phyloP scores from a whole-genome alignment of 2,113 vertebrate genomes.

The Antigone vipio region DNA sequence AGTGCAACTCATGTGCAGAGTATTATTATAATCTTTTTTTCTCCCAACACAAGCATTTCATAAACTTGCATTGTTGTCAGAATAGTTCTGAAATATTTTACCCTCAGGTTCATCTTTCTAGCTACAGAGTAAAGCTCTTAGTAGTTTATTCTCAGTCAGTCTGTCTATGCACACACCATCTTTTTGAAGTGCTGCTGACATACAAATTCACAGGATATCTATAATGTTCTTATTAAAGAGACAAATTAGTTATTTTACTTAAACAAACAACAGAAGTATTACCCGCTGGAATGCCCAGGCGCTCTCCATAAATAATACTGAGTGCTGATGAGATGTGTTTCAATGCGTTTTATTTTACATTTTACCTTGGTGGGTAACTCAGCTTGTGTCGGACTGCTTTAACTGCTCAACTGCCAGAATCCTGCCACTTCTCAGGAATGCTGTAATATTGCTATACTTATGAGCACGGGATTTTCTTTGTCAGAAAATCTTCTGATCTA shows the following conservation, averaged over 20 bases:
- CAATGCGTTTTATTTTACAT: not conserved
- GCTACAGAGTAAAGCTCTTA: conserved; percentile 19
- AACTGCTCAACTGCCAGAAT: not conserved
- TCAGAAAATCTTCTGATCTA: not conserved
- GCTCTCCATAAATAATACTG: conserved; percentile 45
- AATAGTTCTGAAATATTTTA: conserved; percentile 63
- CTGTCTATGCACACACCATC: conserved; percentile 3
- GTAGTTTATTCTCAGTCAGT: conserved; percentile 53
- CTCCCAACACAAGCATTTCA: conserved; percentile 60
- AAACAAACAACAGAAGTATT: conserved; percentile 60
- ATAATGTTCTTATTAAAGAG: conserved; percentile 69
- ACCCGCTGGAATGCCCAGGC: not conserved
- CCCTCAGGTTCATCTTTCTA: conserved; percentile 58
- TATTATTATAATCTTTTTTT: conserved; percentile 68
- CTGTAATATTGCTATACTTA: rapidly evolving
- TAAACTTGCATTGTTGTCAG: conserved; percentile 61
- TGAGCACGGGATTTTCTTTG: not conserved
- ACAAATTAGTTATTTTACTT: conserved; percentile 69
- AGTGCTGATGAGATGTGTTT: conserved; percentile 6
- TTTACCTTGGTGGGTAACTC: conserved; percentile 7
- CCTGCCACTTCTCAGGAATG: not conserved
- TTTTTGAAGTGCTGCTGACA: conserved; percentile 53
- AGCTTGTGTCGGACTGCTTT: not conserved
- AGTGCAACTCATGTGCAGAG: conserved; percentile 53
- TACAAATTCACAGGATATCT: conserved; percentile 58